Evolutionary conservation across 92 coral and sea anemone genomes (phyloP).

Genomic region (Epizoanthus stellaris): DNA sequence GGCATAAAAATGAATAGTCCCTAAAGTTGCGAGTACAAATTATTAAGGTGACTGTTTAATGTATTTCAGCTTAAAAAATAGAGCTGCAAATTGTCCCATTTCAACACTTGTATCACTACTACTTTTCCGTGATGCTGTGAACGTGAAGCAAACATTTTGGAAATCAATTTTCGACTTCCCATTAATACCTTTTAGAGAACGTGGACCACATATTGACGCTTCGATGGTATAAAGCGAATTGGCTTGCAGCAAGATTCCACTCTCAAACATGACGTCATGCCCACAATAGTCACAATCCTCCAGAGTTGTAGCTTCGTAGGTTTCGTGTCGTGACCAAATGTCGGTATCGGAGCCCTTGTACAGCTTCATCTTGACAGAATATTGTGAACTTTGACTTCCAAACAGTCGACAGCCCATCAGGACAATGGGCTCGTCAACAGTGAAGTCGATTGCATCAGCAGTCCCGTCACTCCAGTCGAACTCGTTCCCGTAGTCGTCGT

Average conservation of each 20-base stretch:
- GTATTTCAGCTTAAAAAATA: background rate
- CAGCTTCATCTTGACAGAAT: background rate
- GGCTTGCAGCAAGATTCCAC: no score
- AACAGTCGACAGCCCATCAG: constrained; percentile 25
- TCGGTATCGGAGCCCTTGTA: background rate
- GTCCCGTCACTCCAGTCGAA: background rate
- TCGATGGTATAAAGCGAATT: no score
- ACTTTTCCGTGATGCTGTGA: background rate
- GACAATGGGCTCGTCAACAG: background rate
- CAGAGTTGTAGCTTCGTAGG: background rate
- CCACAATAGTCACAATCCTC: constrained; percentile 6
- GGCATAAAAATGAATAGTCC: no score
- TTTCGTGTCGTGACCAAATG: background rate
- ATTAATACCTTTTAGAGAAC: no score
- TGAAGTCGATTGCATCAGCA: constrained; percentile 13
- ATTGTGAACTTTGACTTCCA: background rate
- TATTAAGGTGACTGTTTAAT: no score
- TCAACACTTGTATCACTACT: background rate
- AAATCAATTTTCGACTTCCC: no score
- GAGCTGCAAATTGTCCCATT: background rate
- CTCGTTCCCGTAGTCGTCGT: no score
- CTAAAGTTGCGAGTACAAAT: no score
- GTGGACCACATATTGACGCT: no score
- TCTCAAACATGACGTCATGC: constrained; percentile 1
- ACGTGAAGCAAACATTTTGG: background rate